phyloP scores from a whole-genome alignment of 2,113 vertebrate species.

The Neopipo cinnamomea region DNA sequence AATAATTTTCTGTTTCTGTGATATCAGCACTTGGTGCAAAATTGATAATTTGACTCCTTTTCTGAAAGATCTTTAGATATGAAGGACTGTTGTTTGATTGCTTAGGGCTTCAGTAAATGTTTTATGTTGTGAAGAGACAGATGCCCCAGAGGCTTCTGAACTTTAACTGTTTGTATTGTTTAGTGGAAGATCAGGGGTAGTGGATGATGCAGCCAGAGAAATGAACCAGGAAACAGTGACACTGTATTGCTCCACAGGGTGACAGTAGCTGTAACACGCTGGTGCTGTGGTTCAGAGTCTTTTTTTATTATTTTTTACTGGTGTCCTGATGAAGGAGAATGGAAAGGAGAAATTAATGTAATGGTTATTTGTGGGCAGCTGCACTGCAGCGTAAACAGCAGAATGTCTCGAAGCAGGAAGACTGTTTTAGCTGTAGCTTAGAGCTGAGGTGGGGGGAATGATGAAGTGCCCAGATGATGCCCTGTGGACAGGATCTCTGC shows the following conservation, averaged over 20 bases:
- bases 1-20: slow-evolving; percentile 32
- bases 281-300: not conserved
- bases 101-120: not conserved
- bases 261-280: not conserved
- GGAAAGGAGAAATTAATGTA: not conserved
- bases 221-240: not conserved
- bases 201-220: not conserved
- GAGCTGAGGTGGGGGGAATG: not conserved
- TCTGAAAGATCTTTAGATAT: not conserved
- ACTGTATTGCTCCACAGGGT: not conserved
- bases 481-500: not conserved
- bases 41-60: not conserved
- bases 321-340: not conserved
- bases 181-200: not conserved
- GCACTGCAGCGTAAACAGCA: not conserved
- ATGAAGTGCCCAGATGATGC: not conserved
- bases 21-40: slow-evolving; percentile 2
- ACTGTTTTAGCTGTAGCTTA: not conserved
- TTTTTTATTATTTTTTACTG: not conserved
- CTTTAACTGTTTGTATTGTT: not conserved
- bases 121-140: not conserved
- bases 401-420: not conserved
- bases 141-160: not conserved
- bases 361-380: not conserved
- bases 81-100: not conserved